These are phyloP conservation scores for Petrocephalus sullivani DNA, from an alignment of 2,797 vertebrate genomes.

Conservation along the genomic window DNA sequence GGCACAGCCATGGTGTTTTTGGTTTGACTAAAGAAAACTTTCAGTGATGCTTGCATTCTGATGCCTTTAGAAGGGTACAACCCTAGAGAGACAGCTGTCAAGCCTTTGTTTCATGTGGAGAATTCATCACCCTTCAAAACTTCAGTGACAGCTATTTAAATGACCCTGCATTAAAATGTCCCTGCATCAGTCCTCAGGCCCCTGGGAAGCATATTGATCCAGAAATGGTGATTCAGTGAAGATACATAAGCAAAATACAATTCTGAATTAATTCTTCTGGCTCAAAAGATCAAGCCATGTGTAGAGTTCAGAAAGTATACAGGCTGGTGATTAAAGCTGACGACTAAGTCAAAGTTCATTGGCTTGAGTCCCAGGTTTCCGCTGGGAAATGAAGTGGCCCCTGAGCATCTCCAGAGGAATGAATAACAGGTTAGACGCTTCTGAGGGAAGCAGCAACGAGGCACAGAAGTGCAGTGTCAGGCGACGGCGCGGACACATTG, in stretches of 20 bases:
- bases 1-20: background rate
- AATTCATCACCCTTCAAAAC: background rate
- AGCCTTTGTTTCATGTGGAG: background rate
- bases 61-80: background rate
- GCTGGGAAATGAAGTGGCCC: background rate
- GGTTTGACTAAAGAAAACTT: background rate
- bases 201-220: background rate
- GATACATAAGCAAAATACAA: background rate
- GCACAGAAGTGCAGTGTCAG: background rate
- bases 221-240: background rate
- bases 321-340: background rate
- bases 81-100: background rate
- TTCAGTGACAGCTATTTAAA: background rate
- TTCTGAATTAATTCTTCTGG: background rate
- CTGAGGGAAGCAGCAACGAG: background rate
- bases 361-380: background rate
- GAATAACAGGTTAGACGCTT: background rate
- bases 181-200: background rate
- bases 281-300: background rate
- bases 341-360: background rate
- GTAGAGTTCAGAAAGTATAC: background rate
- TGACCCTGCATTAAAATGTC: background rate
- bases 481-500: background rate
- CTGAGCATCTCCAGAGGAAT: background rate
- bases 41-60: background rate